Percentiles rank a stretch among this genome's conserved stretches.
Conservation (phyloP, 2,888 invertebrate genomes). For the Pandemis cinnamomeana region DNA sequence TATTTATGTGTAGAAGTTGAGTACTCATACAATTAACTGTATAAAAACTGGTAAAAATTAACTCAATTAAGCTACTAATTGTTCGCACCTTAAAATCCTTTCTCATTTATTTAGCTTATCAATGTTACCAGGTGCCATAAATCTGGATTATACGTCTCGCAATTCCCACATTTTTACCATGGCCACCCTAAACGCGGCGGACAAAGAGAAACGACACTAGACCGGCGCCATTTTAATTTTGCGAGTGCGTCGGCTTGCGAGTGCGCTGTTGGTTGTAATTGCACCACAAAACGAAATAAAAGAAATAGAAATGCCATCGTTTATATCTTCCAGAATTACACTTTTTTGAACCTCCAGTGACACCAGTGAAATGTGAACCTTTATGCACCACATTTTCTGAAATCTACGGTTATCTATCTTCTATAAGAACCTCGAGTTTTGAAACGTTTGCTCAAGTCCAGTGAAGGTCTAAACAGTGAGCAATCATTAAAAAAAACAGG, state of each 20-base stretch:
- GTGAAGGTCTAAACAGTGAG: too few relatives aligned
- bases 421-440: too few relatives aligned
- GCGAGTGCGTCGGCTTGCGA: background rate
- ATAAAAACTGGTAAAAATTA: background rate
- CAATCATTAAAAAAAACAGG: too few relatives aligned
- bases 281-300: background rate
- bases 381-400: too few relatives aligned
- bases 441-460: too few relatives aligned
- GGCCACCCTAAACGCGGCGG: conserved; percentile 27
- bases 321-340: too few relatives aligned
- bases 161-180: conserved; percentile 30
- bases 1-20: too few relatives aligned
- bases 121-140: conserved; percentile 38
- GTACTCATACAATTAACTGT: background rate
- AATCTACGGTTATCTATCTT: too few relatives aligned
- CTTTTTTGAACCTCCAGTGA: too few relatives aligned
- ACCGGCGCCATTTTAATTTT: conserved; percentile 28
- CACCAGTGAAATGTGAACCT: too few relatives aligned
- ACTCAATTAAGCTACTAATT: background rate
- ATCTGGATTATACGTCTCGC: conserved; percentile 32
- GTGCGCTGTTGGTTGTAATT: conserved; percentile 5
- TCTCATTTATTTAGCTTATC: conserved; percentile 38
- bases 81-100: conserved; percentile 24
- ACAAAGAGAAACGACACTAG: conserved; percentile 21
- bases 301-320: too few relatives aligned